Percentiles rank a stretch among this genome's conserved stretches.
These are phyloP conservation scores for Pammene fasciana DNA, from an alignment of 2,888 invertebrate genomes.

Conservation along the genomic window DNA sequence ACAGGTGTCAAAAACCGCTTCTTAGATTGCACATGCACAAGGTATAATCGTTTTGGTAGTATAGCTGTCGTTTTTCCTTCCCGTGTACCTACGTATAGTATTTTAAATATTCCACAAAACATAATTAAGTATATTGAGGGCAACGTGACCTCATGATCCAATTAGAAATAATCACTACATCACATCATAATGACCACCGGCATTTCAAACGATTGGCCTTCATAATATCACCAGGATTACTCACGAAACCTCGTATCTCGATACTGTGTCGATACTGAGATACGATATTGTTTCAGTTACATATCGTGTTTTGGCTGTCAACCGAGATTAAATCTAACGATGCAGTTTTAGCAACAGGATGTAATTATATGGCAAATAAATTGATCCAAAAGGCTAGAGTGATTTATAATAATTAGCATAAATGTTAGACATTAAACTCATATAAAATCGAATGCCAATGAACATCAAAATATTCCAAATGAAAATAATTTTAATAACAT, in stretches of 20 bases:
- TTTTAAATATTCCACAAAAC: too few relatives aligned
- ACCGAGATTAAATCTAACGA: not conserved
- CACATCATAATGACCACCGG: too few relatives aligned
- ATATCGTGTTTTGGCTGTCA: not conserved
- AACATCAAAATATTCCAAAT: not conserved
- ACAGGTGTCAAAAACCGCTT: too few relatives aligned
- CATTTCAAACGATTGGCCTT: too few relatives aligned
- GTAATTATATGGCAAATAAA: slow-evolving; percentile 2
- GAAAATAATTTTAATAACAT: not conserved
- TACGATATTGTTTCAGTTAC: not conserved
- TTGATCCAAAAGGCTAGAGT: not conserved
- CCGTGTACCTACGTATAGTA: too few relatives aligned
- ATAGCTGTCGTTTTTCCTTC: too few relatives aligned
- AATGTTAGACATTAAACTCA: not conserved
- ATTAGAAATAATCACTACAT: too few relatives aligned
- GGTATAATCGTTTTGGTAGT: too few relatives aligned
- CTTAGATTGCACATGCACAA: too few relatives aligned
- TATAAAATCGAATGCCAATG: slow-evolving; percentile 1
- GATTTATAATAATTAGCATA: not conserved
- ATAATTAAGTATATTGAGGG: too few relatives aligned
- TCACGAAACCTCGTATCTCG: too few relatives aligned
- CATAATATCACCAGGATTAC: not conserved
- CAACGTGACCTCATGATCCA: too few relatives aligned
- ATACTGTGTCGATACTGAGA: not conserved
- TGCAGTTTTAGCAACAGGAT: slow-evolving; percentile 20